Percentiles rank a stretch among this genome's conserved stretches.
Conservation (phyloP, 2,888 invertebrate species). For the Drosophila merina region DNA sequence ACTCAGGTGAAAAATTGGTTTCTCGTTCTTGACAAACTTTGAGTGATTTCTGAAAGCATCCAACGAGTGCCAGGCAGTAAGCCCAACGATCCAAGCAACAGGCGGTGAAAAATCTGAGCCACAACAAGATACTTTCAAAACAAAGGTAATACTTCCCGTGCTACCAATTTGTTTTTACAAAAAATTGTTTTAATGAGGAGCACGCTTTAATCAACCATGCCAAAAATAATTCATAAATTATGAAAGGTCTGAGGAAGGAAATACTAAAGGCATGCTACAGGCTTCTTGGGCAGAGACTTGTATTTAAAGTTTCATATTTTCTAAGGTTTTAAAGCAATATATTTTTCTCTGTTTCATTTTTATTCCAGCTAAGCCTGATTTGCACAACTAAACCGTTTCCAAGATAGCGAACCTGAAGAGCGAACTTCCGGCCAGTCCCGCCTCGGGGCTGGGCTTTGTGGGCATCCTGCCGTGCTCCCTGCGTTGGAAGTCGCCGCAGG, state of each 20-base stretch:
- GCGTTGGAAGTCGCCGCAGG: slow-evolving; percentile 73
- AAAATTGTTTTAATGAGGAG: slow-evolving; percentile 55
- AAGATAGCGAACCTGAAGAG: slow-evolving; percentile 75
- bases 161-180: slow-evolving; percentile 41
- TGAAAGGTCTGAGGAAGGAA: slow-evolving; percentile 15
- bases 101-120: slow-evolving; percentile 26
- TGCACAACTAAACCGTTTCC: slow-evolving; percentile 14
- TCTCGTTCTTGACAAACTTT: slow-evolving; percentile 76
- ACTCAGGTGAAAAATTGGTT: slow-evolving; percentile 84
- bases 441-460: slow-evolving; percentile 82
- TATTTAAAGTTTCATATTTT: slow-evolving; percentile 6
- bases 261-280: background rate
- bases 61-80: slow-evolving; percentile 51
- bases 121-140: slow-evolving; percentile 8
- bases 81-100: slow-evolving; percentile 43
- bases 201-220: slow-evolving; percentile 65
- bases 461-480: slow-evolving; percentile 82
- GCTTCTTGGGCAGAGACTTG: slow-evolving; percentile 46
- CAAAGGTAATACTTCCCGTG: background rate
- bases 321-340: background rate
- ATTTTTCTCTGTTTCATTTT: background rate
- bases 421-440: slow-evolving; percentile 70
- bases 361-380: slow-evolving; percentile 38
- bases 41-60: slow-evolving; percentile 75
- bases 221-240: slow-evolving; percentile 55